Base-by-base conservation (phyloP, 2,888 invertebrate genomes). In the Quadriops clusia region DNA sequence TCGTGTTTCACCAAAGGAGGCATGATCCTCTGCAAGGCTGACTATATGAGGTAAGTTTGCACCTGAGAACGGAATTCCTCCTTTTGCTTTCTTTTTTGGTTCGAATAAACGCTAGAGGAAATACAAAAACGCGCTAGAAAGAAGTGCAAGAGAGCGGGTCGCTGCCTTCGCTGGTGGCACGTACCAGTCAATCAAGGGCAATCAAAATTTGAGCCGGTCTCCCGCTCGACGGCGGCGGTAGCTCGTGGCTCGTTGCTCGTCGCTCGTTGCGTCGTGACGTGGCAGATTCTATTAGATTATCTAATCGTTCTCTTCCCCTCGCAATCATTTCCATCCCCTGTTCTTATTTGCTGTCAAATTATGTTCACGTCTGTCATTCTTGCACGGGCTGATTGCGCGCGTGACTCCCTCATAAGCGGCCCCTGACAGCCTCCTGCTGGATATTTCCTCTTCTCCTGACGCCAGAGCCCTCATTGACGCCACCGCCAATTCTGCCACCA, bases 21-120 rank as follows among this genome's bases (percentile, higher is more conserved):
- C 51, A 86, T 93, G 82, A 89, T 93, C 62, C 75, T 93, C 55
- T 93, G 93, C 77, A 86, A 85, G 74, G 79, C 76, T 65, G 93
- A 93, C 67, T 93, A 93, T 67, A 77, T 85, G 64, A 87, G 86
- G 93, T 93, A 67, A 76, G 77, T 62, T 37, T 41, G 23, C 21
- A 34, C 28, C 30, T 23, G 12, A 30, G 30, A 16, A 25, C 17
- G 8, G 11, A 22, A 22, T 4, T 22, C 6, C 5, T 22, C 22
- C 12, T 11, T 9, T 17, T 10, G 10, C 16, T 16, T 17, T 12
- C 9, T 15, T 16, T 16, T 12, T 10, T 10, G 26, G 23, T 28
- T 33, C 33, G 22, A 28, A 28, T 17, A 21, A 28, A 33, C 18
- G 28, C 28, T 23, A 17, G 28, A 28, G 29, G 27, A 37, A 36